Evolutionary conservation across 2,888 invertebrate genomes (phyloP).

Genomic region (Dolichopus griseipennis): DNA sequence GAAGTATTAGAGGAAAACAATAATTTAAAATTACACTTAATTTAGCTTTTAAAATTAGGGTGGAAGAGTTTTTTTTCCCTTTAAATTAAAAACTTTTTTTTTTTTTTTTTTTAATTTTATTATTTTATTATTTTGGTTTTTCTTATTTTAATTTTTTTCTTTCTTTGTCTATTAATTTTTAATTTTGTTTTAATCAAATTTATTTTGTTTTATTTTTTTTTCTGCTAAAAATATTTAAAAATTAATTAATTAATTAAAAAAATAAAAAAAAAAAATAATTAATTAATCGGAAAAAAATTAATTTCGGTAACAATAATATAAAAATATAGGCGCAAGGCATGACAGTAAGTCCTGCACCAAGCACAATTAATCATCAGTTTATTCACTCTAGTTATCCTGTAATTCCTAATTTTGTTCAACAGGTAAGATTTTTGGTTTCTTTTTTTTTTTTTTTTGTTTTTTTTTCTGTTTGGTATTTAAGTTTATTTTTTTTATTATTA

Average conservation of each 20-base stretch:
- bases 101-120: background rate
- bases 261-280: constrained; percentile 21
- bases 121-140: constrained; percentile 18
- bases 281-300: background rate
- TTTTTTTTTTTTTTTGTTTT: constrained; percentile 17
- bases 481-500: constrained; percentile 12
- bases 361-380: constrained; percentile 46
- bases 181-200: constrained; percentile 22
- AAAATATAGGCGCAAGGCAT: constrained; percentile 43
- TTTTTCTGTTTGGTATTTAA: constrained; percentile 13
- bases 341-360: constrained; percentile 46
- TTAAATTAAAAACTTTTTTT: background rate
- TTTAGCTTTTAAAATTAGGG: background rate
- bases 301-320: constrained; percentile 18
- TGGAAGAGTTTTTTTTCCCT: constrained; percentile 12
- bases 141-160: constrained; percentile 21
- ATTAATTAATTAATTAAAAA: constrained; percentile 19
- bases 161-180: constrained; percentile 10
- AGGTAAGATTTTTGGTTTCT: constrained; percentile 37
- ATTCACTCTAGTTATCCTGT: constrained; percentile 46
- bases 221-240: constrained; percentile 22
- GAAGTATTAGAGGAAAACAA: too few species aligned
- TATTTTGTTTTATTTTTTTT: constrained; percentile 21
- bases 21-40: too few species aligned
- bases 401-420: constrained; percentile 43